These are phyloP conservation scores for Epirrita christyi DNA, from an alignment of 2,888 invertebrate genomes.

Conservation along the genomic window DNA sequence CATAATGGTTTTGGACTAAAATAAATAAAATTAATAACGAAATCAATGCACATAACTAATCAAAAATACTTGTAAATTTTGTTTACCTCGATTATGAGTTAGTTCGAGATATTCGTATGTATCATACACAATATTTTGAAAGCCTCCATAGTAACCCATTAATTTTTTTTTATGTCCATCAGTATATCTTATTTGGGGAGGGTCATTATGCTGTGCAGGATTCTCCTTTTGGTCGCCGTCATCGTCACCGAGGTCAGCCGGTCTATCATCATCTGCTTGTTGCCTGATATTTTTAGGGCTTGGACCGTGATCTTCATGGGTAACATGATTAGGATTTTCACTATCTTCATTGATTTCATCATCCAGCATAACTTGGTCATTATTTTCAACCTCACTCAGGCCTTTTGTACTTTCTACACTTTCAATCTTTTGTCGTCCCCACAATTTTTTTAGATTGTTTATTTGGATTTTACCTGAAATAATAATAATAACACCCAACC, in stretches of 20 bases:
- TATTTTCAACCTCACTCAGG: background rate
- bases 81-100: too few relatives aligned
- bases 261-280: background rate
- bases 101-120: too few relatives aligned
- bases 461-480: constrained; percentile 6
- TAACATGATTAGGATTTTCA: background rate
- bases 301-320: background rate
- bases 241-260: background rate
- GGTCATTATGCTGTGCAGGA: too few relatives aligned
- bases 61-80: background rate
- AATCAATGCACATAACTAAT: background rate
- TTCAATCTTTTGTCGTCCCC: constrained; percentile 12
- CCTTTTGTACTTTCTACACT: constrained; percentile 7
- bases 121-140: too few relatives aligned
- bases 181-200: too few relatives aligned
- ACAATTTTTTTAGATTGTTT: background rate
- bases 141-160: too few relatives aligned
- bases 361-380: background rate
- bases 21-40: constrained; percentile 2
- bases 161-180: too few relatives aligned
- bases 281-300: background rate
- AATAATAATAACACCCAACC: too few relatives aligned
- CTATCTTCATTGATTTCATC: background rate
- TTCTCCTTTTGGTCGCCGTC: too few relatives aligned
- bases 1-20: background rate